Conservation (phyloP, 1,140 invertebrate species). For the Papilio machaon region DNA sequence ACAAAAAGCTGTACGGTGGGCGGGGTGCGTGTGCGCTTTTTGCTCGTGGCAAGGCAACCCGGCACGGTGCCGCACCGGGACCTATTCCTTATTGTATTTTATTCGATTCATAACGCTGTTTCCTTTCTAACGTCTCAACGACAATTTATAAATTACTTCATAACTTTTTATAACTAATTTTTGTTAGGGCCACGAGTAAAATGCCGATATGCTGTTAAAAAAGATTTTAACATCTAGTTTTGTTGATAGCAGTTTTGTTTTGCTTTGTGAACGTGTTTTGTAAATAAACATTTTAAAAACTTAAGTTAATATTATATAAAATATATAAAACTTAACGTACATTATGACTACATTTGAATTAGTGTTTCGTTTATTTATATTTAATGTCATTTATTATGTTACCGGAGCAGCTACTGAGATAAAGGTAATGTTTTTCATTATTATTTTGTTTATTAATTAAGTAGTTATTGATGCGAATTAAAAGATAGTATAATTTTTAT, state of each 20-base stretch:
- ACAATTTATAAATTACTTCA: constrained; percentile 52
- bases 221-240: constrained; percentile 45
- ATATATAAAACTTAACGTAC: constrained; percentile 51
- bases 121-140: constrained; percentile 60
- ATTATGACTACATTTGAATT: constrained; percentile 72
- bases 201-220: constrained; percentile 68
- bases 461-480: constrained; percentile 31
- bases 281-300: constrained; percentile 53
- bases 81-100: constrained; percentile 72
- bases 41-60: constrained; percentile 62
- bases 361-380: constrained; percentile 66
- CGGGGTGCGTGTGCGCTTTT: constrained; percentile 73
- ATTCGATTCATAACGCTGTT: constrained; percentile 72
- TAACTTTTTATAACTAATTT: constrained; percentile 54
- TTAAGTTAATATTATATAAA: constrained; percentile 45
- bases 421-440: constrained; percentile 61
- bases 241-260: constrained; percentile 57
- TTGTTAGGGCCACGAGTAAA: constrained; percentile 45
- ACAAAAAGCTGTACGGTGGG: constrained; percentile 65
- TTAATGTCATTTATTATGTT: constrained; percentile 65
- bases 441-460: constrained; percentile 25
- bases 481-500: background rate
- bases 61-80: constrained; percentile 59
- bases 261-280: constrained; percentile 66
- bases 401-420: constrained; percentile 58